These are phyloP conservation scores for Euproctis similis DNA, from an alignment of 2,888 invertebrate genomes.

Conservation along the genomic window DNA sequence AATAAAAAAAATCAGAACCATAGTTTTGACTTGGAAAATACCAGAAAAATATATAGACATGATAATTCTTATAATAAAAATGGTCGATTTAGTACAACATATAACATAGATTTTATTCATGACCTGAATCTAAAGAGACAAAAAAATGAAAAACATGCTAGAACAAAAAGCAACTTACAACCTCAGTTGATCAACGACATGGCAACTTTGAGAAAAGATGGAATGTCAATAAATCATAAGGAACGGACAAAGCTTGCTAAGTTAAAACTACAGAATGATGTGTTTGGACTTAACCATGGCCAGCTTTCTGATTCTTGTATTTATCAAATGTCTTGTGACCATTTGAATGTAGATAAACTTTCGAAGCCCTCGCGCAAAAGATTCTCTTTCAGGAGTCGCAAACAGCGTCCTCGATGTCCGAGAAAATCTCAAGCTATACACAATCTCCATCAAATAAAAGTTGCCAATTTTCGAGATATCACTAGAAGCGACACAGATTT, in stretches of 20 bases:
- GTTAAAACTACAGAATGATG: no score
- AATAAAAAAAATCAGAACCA: no score
- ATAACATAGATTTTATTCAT: slow-evolving; percentile 7
- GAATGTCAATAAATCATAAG: slow-evolving; percentile 1
- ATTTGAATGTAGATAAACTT: slow-evolving; percentile 7
- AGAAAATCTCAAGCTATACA: neutral
- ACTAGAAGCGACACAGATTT: no score
- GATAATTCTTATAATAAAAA: slow-evolving; percentile 2
- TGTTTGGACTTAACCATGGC: slow-evolving; percentile 21
- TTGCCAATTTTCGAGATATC: no score
- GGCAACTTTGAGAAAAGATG: slow-evolving; percentile 5
- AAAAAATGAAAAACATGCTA: slow-evolving; percentile 1
- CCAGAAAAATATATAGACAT: no score
- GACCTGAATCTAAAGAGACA: slow-evolving; percentile 5
- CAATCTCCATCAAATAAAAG: slow-evolving; percentile 7
- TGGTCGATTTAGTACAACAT: slow-evolving; percentile 6
- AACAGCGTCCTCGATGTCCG: no score
- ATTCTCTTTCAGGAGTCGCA: slow-evolving; percentile 1
- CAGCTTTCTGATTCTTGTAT: slow-evolving; percentile 8
- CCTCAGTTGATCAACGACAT: slow-evolving; percentile 6
- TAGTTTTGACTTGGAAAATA: no score
- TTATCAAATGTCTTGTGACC: slow-evolving; percentile 5
- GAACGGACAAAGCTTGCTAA: no score
- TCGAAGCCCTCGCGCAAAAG: slow-evolving; percentile 9
- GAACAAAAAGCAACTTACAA: slow-evolving; percentile 5